Percentiles rank a stretch among this genome's conserved stretches.
Conservation (phyloP, 2,797 vertebrate genomes). For the Gymnothorax javanicus region DNA sequence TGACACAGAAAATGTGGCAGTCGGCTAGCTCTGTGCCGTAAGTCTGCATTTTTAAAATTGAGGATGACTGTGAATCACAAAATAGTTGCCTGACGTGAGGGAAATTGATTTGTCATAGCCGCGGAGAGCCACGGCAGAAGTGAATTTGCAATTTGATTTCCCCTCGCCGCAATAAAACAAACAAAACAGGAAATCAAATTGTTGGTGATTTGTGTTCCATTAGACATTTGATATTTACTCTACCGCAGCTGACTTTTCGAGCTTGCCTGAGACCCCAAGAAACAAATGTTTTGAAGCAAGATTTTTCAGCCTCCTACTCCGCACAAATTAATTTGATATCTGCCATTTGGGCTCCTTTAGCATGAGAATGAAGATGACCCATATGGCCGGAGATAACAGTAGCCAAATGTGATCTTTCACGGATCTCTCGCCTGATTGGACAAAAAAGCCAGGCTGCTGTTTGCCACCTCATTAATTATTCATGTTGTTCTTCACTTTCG, state of each 20-base stretch:
- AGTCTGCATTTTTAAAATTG: neutral
- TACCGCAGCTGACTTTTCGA: neutral
- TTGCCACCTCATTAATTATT: conserved; percentile 11
- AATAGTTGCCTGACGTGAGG: conserved; percentile 15
- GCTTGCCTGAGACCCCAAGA: neutral
- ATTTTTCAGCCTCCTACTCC: neutral
- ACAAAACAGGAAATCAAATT: neutral
- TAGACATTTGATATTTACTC: neutral
- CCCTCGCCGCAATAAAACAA: conserved; percentile 10
- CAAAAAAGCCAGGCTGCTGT: neutral
- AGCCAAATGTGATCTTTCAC: conserved; percentile 1
- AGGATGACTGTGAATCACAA: neutral
- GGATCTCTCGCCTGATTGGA: neutral
- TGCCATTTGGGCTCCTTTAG: neutral
- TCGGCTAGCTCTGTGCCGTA: neutral
- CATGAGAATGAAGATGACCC: neutral
- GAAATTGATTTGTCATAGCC: conserved; percentile 22
- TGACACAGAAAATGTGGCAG: neutral
- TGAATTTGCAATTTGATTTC: conserved; percentile 23
- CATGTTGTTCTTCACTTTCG: conserved; percentile 2
- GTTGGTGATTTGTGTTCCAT: neutral
- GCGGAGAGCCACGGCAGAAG: conserved; percentile 10
- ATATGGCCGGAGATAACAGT: neutral
- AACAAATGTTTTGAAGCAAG: neutral
- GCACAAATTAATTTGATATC: neutral